Percentiles rank a stretch among this genome's conserved stretches.
Conservation (phyloP, 2,888 invertebrate species). For the Drosophila limbata region DNA sequence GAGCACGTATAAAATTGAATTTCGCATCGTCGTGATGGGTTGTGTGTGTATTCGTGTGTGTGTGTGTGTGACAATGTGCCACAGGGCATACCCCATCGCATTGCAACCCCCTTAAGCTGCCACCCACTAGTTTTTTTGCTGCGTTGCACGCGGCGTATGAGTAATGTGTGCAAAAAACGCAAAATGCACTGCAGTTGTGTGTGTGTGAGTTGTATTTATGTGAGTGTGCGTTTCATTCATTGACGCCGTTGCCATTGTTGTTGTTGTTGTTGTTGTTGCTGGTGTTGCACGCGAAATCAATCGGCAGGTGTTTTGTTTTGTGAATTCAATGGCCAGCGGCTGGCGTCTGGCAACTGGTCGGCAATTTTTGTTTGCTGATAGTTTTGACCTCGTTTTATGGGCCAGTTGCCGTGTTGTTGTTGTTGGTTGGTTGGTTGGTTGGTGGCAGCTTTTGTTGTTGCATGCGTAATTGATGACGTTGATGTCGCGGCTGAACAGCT, state of each 20-base stretch:
- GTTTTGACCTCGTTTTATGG: constrained; percentile 74
- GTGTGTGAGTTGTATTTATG: constrained; percentile 20
- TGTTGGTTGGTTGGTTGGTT: constrained; percentile 26
- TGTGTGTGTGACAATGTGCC: constrained; percentile 8
- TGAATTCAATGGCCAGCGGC: constrained; percentile 49
- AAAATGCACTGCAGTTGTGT: constrained; percentile 24
- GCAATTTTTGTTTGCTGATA: constrained; percentile 74
- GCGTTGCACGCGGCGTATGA: constrained; percentile 68
- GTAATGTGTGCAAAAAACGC: constrained; percentile 61
- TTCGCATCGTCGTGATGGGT: constrained; percentile 8
- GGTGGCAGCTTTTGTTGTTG: constrained; percentile 50
- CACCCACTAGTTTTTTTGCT: constrained; percentile 19
- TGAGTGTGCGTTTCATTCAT: constrained; percentile 62
- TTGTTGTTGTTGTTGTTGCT: constrained; percentile 15
- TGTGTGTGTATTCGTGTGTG: constrained; percentile 1
- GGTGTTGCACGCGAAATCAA: constrained; percentile 67
- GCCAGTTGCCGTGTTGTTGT: constrained; percentile 26
- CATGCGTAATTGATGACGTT: constrained; percentile 74
- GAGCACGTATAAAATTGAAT: constrained; percentile 32
- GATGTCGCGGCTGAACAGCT: constrained; percentile 57
- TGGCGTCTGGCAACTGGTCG: constrained; percentile 45
- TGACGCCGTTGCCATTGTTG: constrained; percentile 34
- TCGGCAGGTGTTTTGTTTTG: constrained; percentile 76
- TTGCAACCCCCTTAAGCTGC: constrained; percentile 7
- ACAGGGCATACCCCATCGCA: constrained; percentile 10